A percentile compares a stretch with the other conserved stretches of the same genome.
These are phyloP conservation scores for Vanessa cardui DNA, from an alignment of 2,888 invertebrate genomes.

Conservation along the genomic window DNA sequence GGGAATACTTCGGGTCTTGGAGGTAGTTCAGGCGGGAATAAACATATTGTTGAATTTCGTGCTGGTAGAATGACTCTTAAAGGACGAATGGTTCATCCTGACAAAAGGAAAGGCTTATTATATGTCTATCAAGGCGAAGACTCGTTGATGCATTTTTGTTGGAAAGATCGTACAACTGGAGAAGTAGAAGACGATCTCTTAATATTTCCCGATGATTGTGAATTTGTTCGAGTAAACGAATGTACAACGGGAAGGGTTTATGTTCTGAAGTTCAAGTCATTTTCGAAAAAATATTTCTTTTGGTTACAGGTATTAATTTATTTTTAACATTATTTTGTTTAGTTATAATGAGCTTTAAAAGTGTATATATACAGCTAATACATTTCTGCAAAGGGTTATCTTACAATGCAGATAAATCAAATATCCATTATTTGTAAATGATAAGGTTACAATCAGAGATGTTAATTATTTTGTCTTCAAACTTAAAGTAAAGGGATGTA, in stretches of 20 bases:
- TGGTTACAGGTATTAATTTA: constrained; percentile 93
- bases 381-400: too few species aligned
- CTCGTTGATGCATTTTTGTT: constrained; percentile 99
- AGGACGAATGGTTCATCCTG: constrained; percentile 96
- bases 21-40: constrained; percentile 91
- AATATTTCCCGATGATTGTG: constrained; percentile 99
- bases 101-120: constrained; percentile 96
- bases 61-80: constrained; percentile 98
- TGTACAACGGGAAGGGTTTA: constrained; percentile 98
- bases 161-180: constrained; percentile 98
- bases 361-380: neutral
- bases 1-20: constrained; percentile 89
- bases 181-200: constrained; percentile 98
- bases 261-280: constrained; percentile 97
- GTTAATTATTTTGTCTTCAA: too few species aligned
- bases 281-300: constrained; percentile 96
- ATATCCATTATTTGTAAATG: too few species aligned
- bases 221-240: constrained; percentile 96
- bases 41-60: constrained; percentile 96
- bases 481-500: too few species aligned
- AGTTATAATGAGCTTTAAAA: neutral
- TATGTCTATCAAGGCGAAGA: constrained; percentile 99
- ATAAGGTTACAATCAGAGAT: too few species aligned
- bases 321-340: neutral
- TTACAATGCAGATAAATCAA: too few species aligned